Conservation (phyloP, 37 sponge, comb jelly and placozoan species). For the Spongilla lacustris region DNA sequence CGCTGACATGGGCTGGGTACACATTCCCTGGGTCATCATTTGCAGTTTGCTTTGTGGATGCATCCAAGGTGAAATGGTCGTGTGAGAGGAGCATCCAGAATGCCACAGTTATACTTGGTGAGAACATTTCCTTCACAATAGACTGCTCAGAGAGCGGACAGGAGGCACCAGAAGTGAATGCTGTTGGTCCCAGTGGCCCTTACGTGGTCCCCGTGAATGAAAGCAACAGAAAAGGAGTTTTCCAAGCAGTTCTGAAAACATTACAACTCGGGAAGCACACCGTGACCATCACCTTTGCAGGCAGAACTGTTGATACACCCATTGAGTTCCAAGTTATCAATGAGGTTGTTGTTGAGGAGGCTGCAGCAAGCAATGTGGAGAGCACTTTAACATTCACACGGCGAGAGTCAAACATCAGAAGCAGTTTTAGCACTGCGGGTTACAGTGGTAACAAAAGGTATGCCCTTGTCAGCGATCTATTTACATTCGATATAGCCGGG, state of each 20-base stretch:
- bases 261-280: conserved; percentile 80
- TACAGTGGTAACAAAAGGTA: conserved; percentile 35
- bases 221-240: conserved; percentile 58
- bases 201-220: conserved; percentile 33
- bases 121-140: conserved; percentile 18
- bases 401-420: not conserved
- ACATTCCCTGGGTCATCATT: conserved; percentile 33
- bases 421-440: conserved; percentile 28
- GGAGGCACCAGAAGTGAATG: conserved; percentile 49
- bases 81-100: not conserved
- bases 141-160: conserved; percentile 56
- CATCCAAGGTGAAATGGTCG: conserved; percentile 43
- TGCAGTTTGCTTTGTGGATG: conserved; percentile 46
- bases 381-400: not conserved
- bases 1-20: conserved; percentile 62
- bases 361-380: not conserved
- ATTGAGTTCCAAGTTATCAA: conserved; percentile 61
- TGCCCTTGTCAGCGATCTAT: conserved; percentile 61
- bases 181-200: conserved; percentile 43
- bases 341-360: conserved; percentile 37
- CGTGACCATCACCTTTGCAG: conserved; percentile 67
- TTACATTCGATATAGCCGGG: conserved; percentile 57
- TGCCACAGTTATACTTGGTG: conserved; percentile 32
- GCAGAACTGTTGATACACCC: conserved; percentile 58
- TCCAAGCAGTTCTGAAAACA: conserved; percentile 57